Evolutionary conservation across 2,888 invertebrate species (phyloP).

Genomic region (Yponomeuta plumbellus): DNA sequence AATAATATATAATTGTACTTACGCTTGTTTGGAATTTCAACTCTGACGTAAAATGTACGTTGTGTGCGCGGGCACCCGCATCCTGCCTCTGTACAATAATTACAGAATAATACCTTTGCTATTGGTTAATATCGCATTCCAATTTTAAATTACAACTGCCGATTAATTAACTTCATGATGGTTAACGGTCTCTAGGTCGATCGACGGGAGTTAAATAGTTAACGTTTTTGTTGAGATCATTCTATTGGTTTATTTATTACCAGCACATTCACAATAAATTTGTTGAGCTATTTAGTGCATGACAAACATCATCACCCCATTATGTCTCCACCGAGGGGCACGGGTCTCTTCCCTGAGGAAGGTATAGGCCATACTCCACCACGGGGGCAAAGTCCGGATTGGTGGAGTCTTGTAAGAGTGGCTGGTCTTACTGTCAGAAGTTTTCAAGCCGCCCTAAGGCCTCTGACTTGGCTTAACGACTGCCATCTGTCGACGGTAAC

Average conservation of each 20-base stretch:
- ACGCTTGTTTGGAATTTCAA: neutral
- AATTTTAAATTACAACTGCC: conserved; percentile 48
- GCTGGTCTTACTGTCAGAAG: too few relatives aligned
- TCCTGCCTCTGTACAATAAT: conserved; percentile 44
- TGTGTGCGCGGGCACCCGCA: conserved; percentile 63
- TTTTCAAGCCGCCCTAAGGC: too few relatives aligned
- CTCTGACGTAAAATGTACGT: conserved; percentile 9
- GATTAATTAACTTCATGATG: conserved; percentile 55
- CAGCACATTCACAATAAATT: neutral
- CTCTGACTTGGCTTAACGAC: too few relatives aligned
- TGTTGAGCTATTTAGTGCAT: neutral
- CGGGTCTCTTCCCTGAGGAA: too few relatives aligned
- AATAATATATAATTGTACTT: neutral
- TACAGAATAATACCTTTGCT: conserved; percentile 63
- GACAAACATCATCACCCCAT: too few relatives aligned
- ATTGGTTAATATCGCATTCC: conserved; percentile 63
- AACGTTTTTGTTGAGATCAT: neutral
- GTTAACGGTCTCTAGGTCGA: conserved; percentile 60
- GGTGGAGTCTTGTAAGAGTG: too few relatives aligned
- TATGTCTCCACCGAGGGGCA: too few relatives aligned
- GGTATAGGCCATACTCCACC: too few relatives aligned
- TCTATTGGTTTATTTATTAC: neutral
- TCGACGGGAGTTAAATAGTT: neutral
- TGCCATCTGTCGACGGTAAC: too few relatives aligned
- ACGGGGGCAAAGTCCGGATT: too few relatives aligned